phyloP scores from a whole-genome alignment of 2,888 invertebrate species.

The Cenopis cana region DNA sequence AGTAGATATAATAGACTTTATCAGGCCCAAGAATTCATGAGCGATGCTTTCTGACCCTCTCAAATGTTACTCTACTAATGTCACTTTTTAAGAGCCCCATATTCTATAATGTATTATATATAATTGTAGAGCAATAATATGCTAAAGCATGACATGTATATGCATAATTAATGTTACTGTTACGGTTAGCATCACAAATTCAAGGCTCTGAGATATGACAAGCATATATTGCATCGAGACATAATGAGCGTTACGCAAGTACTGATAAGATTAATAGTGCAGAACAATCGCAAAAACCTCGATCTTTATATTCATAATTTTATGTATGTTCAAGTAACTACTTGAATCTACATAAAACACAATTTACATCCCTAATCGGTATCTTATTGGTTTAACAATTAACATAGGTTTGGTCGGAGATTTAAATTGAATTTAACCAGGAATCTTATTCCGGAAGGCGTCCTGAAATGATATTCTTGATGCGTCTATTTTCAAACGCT shows the following conservation, averaged over 20 bases:
- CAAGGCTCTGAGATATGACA: conserved; percentile 3
- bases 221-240: conserved; percentile 1
- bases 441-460: background rate
- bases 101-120: no score
- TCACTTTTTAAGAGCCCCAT: no score
- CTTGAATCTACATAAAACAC: no score
- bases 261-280: conserved; percentile 8
- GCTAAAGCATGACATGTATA: background rate
- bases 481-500: no score
- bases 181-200: conserved; percentile 2
- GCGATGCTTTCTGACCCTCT: no score
- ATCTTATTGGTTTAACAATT: no score
- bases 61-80: no score
- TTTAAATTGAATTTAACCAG: background rate
- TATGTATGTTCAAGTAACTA: background rate
- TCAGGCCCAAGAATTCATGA: no score
- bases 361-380: background rate
- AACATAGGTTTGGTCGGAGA: background rate
- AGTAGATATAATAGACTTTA: no score
- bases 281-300: conserved; percentile 1
- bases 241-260: background rate
- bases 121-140: background rate
- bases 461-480: no score
- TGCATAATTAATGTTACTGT: background rate
- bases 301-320: background rate